A percentile compares a stretch with the other conserved stretches of the same genome.
phyloP scores from a whole-genome alignment of 2,888 invertebrate species.

The Lomographa bimaculata region DNA sequence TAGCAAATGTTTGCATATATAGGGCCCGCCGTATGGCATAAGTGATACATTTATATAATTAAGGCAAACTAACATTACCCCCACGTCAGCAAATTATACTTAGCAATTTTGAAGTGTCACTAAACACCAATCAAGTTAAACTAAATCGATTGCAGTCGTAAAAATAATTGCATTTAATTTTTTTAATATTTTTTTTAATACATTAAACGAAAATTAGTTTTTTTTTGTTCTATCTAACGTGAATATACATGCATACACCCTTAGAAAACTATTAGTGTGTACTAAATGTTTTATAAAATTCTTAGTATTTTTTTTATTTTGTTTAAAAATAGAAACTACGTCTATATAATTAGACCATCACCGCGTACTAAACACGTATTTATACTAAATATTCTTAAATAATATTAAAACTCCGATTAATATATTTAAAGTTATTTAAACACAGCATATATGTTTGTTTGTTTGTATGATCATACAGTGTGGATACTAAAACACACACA shows the following conservation, averaged over 20 bases:
- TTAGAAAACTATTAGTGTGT: slow-evolving; percentile 63
- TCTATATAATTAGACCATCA: slow-evolving; percentile 69
- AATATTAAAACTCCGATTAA: slow-evolving; percentile 59
- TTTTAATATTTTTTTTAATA: slow-evolving; percentile 27
- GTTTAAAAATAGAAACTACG: slow-evolving; percentile 63
- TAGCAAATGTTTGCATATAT: slow-evolving; percentile 20
- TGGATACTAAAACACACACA: slow-evolving; percentile 33
- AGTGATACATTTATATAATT: slow-evolving; percentile 13
- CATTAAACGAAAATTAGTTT: slow-evolving; percentile 39
- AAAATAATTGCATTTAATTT: slow-evolving; percentile 35
- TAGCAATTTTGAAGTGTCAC: slow-evolving; percentile 32
- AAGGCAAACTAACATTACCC: slow-evolving; percentile 21
- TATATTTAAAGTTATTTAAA: slow-evolving; percentile 47
- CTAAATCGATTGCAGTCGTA: slow-evolving; percentile 57
- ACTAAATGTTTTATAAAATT: slow-evolving; percentile 70
- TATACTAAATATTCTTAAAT: slow-evolving; percentile 47
- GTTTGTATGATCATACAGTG: slow-evolving; percentile 32
- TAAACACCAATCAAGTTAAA: slow-evolving; percentile 48
- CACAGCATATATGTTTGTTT: slow-evolving; percentile 63
- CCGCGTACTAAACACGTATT: slow-evolving; percentile 62
- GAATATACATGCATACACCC: slow-evolving; percentile 68
- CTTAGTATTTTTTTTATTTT: slow-evolving; percentile 50
- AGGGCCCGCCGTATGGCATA: slow-evolving; percentile 23
- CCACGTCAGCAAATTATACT: slow-evolving; percentile 45
- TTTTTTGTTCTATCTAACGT: slow-evolving; percentile 70